Conservation (phyloP, 2,888 invertebrate species). For the Monoplex corrugatus region DNA sequence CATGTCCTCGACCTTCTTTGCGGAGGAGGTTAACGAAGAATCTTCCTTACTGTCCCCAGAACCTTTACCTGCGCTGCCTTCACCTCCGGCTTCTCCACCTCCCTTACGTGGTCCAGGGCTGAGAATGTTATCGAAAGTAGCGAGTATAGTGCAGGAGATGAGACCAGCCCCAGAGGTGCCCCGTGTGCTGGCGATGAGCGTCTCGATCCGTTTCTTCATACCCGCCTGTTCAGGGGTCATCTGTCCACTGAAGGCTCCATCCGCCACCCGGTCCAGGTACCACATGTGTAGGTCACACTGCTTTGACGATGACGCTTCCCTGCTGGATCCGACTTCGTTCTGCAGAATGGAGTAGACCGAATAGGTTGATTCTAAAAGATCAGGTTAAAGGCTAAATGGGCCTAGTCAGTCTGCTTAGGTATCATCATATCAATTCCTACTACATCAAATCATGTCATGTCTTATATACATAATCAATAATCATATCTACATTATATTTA, state of each 20-base stretch:
- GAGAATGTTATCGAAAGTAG: slow-evolving; percentile 45
- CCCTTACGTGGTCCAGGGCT: neutral
- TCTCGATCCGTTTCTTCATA: slow-evolving; percentile 39
- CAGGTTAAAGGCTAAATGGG: neutral
- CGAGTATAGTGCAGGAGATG: slow-evolving; percentile 43
- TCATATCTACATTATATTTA: neutral
- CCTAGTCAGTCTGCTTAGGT: no score
- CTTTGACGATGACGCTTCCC: neutral
- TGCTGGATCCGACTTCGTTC: no score
- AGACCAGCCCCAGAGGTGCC: neutral
- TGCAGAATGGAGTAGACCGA: neutral
- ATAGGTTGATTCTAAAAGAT: no score
- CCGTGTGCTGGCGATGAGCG: slow-evolving; percentile 31
- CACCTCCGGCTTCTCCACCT: neutral
- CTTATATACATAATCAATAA: neutral
- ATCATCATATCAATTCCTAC: neutral
- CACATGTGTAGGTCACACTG: slow-evolving; percentile 66
- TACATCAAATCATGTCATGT: no score
- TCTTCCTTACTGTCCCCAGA: neutral
- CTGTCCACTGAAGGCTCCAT: slow-evolving; percentile 61
- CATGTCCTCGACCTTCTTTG: neutral
- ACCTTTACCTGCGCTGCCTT: neutral
- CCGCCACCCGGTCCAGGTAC: slow-evolving; percentile 65
- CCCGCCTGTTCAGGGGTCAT: slow-evolving; percentile 47
- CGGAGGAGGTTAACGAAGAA: neutral